Evolutionary conservation across 2,888 invertebrate species (phyloP).

Genomic region (Meteorus colon): DNA sequence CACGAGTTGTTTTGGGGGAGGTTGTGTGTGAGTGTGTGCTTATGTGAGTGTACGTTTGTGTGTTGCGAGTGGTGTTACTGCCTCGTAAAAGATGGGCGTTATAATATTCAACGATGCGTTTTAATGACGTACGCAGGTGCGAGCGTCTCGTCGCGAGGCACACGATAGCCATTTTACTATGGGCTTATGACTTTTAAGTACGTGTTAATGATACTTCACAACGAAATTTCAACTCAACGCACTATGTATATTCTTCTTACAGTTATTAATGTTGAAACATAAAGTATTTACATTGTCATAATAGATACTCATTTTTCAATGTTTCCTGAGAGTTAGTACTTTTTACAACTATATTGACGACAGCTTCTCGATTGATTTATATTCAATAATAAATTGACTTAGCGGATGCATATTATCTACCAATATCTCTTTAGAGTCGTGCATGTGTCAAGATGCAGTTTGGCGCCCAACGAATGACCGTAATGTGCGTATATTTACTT

Average conservation of each 20-base stretch:
- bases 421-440: not conserved
- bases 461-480: constrained; percentile 61
- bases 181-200: constrained; percentile 57
- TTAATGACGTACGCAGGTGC: constrained; percentile 62
- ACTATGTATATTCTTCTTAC: constrained; percentile 24
- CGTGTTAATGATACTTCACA: constrained; percentile 61
- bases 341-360: not conserved
- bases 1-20: constrained; percentile 51
- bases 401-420: constrained; percentile 31
- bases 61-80: constrained; percentile 57
- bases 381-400: not conserved
- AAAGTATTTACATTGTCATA: constrained; percentile 37
- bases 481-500: constrained; percentile 71
- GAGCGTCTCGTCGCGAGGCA: constrained; percentile 52
- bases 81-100: constrained; percentile 59
- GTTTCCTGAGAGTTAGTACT: not conserved
- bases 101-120: constrained; percentile 62
- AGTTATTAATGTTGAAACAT: constrained; percentile 41
- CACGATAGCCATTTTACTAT: constrained; percentile 45
- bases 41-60: constrained; percentile 2
- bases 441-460: constrained; percentile 50
- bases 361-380: not conserved
- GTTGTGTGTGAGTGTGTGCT: constrained; percentile 29
- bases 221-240: constrained; percentile 50
- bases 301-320: constrained; percentile 11